Percentiles rank a stretch among this genome's conserved stretches.
These are phyloP conservation scores for Amphipoea lucens DNA, from an alignment of 2,888 invertebrate species.

Conservation along the genomic window DNA sequence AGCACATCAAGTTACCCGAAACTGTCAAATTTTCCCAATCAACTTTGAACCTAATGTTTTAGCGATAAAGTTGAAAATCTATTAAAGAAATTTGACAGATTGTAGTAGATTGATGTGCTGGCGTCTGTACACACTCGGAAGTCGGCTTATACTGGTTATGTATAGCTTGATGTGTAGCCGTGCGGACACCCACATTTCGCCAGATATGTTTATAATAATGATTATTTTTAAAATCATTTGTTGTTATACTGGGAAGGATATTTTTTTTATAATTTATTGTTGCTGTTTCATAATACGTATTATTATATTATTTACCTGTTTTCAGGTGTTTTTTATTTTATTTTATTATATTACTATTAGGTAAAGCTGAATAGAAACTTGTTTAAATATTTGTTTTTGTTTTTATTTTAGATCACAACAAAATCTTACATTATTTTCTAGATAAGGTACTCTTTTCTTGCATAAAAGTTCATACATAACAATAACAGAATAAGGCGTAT, in stretches of 20 bases:
- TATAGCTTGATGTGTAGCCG: neutral
- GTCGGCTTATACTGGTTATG: no score
- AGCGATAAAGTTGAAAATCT: no score
- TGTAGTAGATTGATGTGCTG: no score
- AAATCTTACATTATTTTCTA: conserved; percentile 33
- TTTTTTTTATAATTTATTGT: conserved; percentile 1
- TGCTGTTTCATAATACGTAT: no score
- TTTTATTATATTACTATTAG: neutral
- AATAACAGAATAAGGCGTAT: neutral
- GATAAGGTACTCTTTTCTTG: conserved; percentile 7
- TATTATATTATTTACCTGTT: conserved; percentile 7
- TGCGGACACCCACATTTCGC: neutral
- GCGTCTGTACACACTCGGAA: no score
- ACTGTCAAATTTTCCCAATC: no score
- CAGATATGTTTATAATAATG: neutral
- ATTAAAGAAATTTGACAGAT: no score
- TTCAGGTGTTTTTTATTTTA: neutral
- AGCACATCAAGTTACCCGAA: no score
- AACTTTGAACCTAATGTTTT: no score
- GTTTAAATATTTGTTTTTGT: conserved; percentile 30
- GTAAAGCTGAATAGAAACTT: conserved; percentile 18
- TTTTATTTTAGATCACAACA: conserved; percentile 41
- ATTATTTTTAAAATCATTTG: neutral
- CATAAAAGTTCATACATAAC: neutral
- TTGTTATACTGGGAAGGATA: neutral